Conservation (phyloP, 2,797 vertebrate species). For the Gallinago nigripennis region DNA sequence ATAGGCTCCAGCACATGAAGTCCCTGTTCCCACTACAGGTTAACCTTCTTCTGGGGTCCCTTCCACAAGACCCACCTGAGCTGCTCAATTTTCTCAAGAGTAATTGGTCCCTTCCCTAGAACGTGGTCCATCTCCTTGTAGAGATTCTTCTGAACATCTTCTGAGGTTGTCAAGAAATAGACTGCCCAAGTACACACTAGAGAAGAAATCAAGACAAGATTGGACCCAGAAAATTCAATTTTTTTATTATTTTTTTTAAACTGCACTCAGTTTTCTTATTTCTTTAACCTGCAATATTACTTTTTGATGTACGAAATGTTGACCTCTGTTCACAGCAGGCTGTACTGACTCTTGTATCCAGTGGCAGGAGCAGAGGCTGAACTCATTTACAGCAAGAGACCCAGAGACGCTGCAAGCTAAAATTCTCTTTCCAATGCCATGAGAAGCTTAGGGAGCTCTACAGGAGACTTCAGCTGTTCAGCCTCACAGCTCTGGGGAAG, state of each 20-base stretch:
- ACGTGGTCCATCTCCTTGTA: conserved; percentile 84
- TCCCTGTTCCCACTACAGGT: background rate
- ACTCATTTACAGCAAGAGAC: background rate
- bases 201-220: conserved; percentile 35
- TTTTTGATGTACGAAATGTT: background rate
- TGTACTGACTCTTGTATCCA: background rate
- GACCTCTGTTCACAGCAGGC: background rate
- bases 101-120: conserved; percentile 86
- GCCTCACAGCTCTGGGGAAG: background rate
- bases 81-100: conserved; percentile 88
- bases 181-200: conserved; percentile 95
- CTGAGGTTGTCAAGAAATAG: conserved; percentile 89
- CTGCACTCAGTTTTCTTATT: background rate
- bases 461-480: background rate
- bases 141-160: conserved; percentile 90
- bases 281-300: background rate
- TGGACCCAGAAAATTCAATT: background rate
- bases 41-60: background rate
- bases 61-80: conserved; percentile 81
- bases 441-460: background rate
- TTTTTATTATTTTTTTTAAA: background rate
- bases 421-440: background rate
- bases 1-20: background rate
- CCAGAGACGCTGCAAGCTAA: background rate
- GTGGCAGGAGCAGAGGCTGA: background rate